These are phyloP conservation scores for Abrostola tripartita DNA, from an alignment of 2,888 invertebrate species.

Conservation along the genomic window DNA sequence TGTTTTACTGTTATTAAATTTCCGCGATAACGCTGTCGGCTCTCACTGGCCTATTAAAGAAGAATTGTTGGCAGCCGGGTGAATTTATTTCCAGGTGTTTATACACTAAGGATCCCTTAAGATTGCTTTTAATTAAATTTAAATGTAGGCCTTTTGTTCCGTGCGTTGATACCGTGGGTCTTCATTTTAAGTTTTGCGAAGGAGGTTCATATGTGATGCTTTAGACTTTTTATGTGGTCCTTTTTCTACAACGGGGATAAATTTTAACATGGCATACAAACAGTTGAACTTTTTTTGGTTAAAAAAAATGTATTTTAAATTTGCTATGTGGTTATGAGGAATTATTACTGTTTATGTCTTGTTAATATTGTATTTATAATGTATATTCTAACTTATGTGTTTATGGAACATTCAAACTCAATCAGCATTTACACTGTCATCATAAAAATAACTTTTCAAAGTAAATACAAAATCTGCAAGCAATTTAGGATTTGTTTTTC, in stretches of 20 bases:
- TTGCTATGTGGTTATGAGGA: too few species aligned
- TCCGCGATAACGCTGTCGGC: conserved; percentile 72
- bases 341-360: too few species aligned
- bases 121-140: conserved; percentile 76
- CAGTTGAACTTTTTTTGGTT: too few species aligned
- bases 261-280: too few species aligned
- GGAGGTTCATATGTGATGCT: conserved; percentile 37
- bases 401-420: too few species aligned
- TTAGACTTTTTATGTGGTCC: conserved; percentile 14
- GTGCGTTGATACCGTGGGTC: conserved; percentile 37
- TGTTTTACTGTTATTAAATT: conserved; percentile 78
- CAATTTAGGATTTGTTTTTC: too few species aligned
- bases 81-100: conserved; percentile 73
- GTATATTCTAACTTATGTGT: too few species aligned
- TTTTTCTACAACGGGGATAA: background rate
- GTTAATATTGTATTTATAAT: too few species aligned
- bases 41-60: conserved; percentile 72
- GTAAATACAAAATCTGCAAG: too few species aligned
- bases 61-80: conserved; percentile 72
- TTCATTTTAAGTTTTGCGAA: conserved; percentile 49
- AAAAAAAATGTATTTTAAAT: too few species aligned
- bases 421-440: too few species aligned
- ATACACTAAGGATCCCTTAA: conserved; percentile 60
- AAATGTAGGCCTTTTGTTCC: conserved; percentile 57
- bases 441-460: too few species aligned